These are phyloP conservation scores for Plebejus argus DNA, from an alignment of 2,888 invertebrate genomes.

Conservation along the genomic window DNA sequence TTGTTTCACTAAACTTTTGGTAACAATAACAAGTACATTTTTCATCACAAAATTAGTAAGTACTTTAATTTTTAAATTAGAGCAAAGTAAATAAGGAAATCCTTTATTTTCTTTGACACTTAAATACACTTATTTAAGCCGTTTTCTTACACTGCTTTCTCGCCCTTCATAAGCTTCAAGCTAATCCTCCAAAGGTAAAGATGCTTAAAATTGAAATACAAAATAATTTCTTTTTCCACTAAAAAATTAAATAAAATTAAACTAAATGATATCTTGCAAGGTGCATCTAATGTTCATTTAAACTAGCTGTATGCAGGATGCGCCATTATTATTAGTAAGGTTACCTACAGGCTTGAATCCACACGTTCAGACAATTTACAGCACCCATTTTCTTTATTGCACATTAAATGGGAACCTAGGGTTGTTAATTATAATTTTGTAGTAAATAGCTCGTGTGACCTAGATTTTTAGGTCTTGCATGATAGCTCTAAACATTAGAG, in stretches of 20 bases:
- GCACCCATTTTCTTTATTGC: constrained; percentile 12
- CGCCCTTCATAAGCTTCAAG: too few species aligned
- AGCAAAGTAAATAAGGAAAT: too few species aligned
- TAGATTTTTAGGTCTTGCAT: neutral
- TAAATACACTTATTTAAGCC: too few species aligned
- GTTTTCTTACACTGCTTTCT: too few species aligned
- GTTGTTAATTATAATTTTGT: constrained; percentile 19
- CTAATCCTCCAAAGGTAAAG: too few species aligned
- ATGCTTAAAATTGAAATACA: too few species aligned
- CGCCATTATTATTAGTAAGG: constrained; percentile 1
- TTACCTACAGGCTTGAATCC: neutral
- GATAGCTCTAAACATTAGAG: neutral
- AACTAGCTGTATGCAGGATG: neutral
- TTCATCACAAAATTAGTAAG: too few species aligned
- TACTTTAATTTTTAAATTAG: too few species aligned
- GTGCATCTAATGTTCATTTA: neutral
- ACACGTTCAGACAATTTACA: constrained; percentile 15
- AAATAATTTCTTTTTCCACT: too few species aligned
- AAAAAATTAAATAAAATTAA: too few species aligned
- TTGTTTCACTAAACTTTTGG: neutral
- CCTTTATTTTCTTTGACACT: too few species aligned
- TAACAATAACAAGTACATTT: too few species aligned
- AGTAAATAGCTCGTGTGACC: constrained; percentile 6
- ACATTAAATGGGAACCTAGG: constrained; percentile 4
- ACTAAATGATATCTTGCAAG: neutral